Conservation (phyloP, 2,888 invertebrate genomes). For the Diplazon laetatorius region DNA sequence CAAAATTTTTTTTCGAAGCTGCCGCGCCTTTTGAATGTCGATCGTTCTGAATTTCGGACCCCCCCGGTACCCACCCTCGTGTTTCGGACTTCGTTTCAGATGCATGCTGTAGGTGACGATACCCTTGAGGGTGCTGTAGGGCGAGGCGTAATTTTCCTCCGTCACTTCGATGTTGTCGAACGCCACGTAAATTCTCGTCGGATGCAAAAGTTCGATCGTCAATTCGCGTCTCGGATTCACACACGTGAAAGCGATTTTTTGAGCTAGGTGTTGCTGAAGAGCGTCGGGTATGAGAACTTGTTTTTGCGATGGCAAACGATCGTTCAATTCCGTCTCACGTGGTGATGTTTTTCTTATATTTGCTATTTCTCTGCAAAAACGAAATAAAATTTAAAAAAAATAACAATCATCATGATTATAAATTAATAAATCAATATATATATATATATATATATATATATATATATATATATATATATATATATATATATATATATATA, state of each 20-base stretch:
- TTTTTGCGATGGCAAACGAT: conserved; percentile 85
- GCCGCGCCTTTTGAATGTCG: too few relatives aligned
- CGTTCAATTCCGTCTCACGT: conserved; percentile 84
- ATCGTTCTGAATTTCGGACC: too few relatives aligned
- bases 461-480: too few relatives aligned
- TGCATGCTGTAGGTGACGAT: conserved; percentile 86
- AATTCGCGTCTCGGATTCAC: conserved; percentile 69
- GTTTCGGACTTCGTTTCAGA: conserved; percentile 72
- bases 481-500: too few relatives aligned
- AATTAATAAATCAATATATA: too few relatives aligned
- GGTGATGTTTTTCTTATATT: conserved; percentile 83
- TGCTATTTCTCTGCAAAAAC: conserved; percentile 83
- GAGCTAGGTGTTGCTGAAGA: conserved; percentile 87
- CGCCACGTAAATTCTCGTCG: conserved; percentile 87
- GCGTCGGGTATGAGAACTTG: conserved; percentile 87
- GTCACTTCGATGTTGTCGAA: conserved; percentile 90
- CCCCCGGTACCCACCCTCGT: too few relatives aligned
- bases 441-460: too few relatives aligned
- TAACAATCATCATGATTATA: too few relatives aligned
- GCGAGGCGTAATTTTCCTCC: conserved; percentile 85
- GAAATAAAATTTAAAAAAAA: too few relatives aligned
- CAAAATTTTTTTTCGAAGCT: too few relatives aligned
- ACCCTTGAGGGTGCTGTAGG: conserved; percentile 85
- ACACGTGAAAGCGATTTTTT: conserved; percentile 84
- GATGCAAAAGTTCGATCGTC: conserved; percentile 85